These are phyloP conservation scores for Excalfactoria chinensis DNA, from an alignment of 2,113 vertebrate species.

Conservation along the genomic window DNA sequence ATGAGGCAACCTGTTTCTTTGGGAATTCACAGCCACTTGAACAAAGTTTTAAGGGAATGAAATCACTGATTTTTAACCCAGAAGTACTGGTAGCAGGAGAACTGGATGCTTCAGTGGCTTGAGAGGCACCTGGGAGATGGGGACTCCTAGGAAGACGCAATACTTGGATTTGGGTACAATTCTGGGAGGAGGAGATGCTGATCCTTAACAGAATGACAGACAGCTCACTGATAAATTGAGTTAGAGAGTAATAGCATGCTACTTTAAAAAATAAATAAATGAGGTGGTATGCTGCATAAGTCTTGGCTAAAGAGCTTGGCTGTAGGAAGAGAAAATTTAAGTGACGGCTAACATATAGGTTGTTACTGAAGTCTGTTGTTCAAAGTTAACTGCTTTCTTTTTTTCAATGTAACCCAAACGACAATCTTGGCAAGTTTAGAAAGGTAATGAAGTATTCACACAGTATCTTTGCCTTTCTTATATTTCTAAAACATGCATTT, in stretches of 20 bases:
- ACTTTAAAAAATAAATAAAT: not conserved
- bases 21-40: not conserved
- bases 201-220: not conserved
- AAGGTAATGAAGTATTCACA: not conserved
- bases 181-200: not conserved
- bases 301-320: not conserved
- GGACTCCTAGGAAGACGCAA: not conserved
- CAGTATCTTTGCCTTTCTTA: not conserved
- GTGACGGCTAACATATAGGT: not conserved
- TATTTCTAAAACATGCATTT: not conserved
- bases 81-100: not conserved
- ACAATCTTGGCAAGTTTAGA: not conserved
- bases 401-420: accelerated
- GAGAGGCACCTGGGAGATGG: not conserved
- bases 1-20: not conserved
- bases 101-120: not conserved
- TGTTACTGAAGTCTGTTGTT: not conserved
- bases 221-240: not conserved
- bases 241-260: not conserved
- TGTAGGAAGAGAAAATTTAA: not conserved
- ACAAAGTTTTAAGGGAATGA: not conserved
- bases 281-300: accelerated
- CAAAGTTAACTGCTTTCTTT: not conserved
- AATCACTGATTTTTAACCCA: not conserved
- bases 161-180: not conserved